phyloP scores from a whole-genome alignment of 2,797 vertebrate genomes.

The Mionectes olivaceus region DNA sequence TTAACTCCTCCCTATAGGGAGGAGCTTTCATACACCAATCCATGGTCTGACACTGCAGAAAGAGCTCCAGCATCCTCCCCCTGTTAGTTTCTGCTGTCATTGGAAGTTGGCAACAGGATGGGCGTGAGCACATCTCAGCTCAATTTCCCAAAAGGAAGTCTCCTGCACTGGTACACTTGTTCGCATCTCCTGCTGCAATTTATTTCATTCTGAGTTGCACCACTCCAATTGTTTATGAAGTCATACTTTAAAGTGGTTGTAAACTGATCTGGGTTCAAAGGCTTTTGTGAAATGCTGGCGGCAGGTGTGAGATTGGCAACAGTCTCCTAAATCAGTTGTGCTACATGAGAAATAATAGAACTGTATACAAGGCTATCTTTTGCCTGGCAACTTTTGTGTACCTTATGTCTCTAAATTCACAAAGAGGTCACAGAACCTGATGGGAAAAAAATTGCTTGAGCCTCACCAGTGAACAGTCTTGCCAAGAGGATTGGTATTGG shows the following conservation, averaged over 20 bases:
- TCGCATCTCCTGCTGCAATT: not conserved
- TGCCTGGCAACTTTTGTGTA: not conserved
- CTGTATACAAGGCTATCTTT: not conserved
- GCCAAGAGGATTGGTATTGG: not conserved
- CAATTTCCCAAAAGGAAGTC: not conserved
- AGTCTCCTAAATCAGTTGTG: not conserved
- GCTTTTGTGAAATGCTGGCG: not conserved
- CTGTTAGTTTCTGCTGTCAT: not conserved
- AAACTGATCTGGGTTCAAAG: constrained; percentile 16
- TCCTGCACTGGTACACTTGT: not conserved
- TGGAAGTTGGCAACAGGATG: not conserved
- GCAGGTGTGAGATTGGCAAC: not conserved
- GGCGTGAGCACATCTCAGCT: not conserved
- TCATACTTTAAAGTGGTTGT: not conserved
- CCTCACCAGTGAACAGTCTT: not conserved
- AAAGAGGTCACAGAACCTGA: not conserved
- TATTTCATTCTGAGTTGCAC: not conserved
- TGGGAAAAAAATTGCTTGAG: not conserved
- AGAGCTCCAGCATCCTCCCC: not conserved
- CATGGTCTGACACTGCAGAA: not conserved
- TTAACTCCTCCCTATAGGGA: not conserved
- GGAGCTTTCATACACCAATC: not conserved
- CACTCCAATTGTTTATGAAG: not conserved
- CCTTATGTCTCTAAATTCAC: not conserved
- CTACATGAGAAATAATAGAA: not conserved